A percentile compares a stretch with the other conserved stretches of the same genome.
phyloP scores from a whole-genome alignment of 1,140 invertebrate species.

The Pygmarrhopalites habei region DNA sequence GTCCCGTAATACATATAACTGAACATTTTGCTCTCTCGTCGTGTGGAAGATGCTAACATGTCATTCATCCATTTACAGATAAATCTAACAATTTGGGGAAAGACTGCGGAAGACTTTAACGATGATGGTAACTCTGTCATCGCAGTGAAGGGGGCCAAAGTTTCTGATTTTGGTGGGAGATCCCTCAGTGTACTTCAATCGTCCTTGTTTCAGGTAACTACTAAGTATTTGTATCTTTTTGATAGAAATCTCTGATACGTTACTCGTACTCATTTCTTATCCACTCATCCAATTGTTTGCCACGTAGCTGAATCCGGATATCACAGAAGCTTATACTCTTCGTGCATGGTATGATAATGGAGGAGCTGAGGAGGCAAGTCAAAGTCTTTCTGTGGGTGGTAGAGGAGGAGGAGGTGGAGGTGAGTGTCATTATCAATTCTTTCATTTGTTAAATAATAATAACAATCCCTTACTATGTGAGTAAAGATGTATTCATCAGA shows the following conservation, averaged over 20 bases:
- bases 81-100: conserved; percentile 60
- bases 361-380: conserved; percentile 54
- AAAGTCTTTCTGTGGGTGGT: conserved; percentile 54
- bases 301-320: conserved; percentile 83
- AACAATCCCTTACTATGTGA: neutral
- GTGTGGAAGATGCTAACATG: too few relatives aligned
- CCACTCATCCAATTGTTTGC: too few relatives aligned
- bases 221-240: too few relatives aligned
- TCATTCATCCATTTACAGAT: too few relatives aligned
- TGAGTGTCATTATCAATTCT: neutral
- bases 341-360: conserved; percentile 83
- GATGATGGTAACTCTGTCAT: conserved; percentile 67
- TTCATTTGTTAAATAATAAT: neutral
- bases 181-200: conserved; percentile 48
- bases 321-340: conserved; percentile 74
- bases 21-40: too few relatives aligned
- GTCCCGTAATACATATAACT: too few relatives aligned
- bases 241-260: too few relatives aligned
- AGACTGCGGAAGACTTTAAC: conserved; percentile 75
- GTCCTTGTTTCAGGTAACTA: conserved; percentile 5
- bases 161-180: conserved; percentile 71
- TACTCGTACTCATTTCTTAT: too few relatives aligned
- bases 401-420: conserved; percentile 34
- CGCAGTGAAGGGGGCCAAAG: conserved; percentile 66
- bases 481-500: neutral